phyloP scores from a whole-genome alignment of 2,888 invertebrate genomes.

The Eupithecia insigniata region DNA sequence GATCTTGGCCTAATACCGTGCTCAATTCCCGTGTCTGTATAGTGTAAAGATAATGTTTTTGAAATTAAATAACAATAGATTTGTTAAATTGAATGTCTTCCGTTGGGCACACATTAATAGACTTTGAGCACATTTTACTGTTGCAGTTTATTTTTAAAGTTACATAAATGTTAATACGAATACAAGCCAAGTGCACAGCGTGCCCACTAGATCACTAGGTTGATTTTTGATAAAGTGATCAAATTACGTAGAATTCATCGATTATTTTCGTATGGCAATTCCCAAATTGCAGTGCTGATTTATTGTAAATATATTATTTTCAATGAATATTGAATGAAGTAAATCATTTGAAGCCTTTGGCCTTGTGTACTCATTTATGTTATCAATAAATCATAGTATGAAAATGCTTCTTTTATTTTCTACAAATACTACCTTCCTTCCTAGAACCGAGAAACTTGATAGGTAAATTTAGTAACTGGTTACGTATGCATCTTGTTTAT shows the following conservation, averaged over 20 bases:
- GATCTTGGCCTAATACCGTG: constrained; percentile 63
- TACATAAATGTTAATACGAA: constrained; percentile 52
- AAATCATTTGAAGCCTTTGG: constrained; percentile 83
- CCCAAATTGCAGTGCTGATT: constrained; percentile 78
- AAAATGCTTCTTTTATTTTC: constrained; percentile 62
- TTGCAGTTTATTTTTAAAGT: constrained; percentile 55
- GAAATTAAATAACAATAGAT: constrained; percentile 89
- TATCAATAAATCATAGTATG: constrained; percentile 84
- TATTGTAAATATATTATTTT: constrained; percentile 81
- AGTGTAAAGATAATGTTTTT: constrained; percentile 77
- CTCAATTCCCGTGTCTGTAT: constrained; percentile 81
- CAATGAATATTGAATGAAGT: constrained; percentile 81
- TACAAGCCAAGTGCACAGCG: constrained; percentile 80
- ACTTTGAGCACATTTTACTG: constrained; percentile 78
- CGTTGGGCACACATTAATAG: constrained; percentile 83
- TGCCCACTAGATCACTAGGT: constrained; percentile 74
- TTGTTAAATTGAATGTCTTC: constrained; percentile 90
- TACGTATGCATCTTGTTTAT: not conserved
- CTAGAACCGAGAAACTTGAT: too few relatives aligned
- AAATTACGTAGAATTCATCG: constrained; percentile 57
- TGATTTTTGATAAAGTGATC: constrained; percentile 75
- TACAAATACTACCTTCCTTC: constrained; percentile 2
- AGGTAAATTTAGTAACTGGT: not conserved
- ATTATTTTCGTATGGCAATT: constrained; percentile 72
- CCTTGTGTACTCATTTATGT: constrained; percentile 85